Evolutionary conservation across 2,797 vertebrate genomes (phyloP), one percentile per base, ranked within the genome.

Genomic region (Labroides dimidiatus): DNA sequence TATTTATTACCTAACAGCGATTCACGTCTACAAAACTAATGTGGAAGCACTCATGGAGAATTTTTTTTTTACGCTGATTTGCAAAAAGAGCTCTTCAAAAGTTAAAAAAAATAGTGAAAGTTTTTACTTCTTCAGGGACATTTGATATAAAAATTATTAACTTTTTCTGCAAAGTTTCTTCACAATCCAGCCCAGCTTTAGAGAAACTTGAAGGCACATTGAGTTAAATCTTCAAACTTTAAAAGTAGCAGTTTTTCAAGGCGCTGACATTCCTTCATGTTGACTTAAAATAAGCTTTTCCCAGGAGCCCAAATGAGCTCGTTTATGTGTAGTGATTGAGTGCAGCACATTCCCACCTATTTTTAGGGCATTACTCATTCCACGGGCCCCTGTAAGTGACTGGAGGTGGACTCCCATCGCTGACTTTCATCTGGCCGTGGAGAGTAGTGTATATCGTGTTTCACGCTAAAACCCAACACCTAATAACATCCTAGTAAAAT

Each of bases 321-420:
- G 64, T 85, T 88, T 89, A 82, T 85, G 75, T 63, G 62, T 57
- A 49, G 77, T 82, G 86, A 91, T 88, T 84, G 86, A 91, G 69
- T 77, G 74, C 70, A 78, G 84, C 77, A 84, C 84, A 88, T 90
- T 91, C 77, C 69, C 80, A 78, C 75, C 85, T 93, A 89, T 92
- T 91, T 91, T 91, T 85, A 87, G 81, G 75, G 68, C 68, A 87
- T 91, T 88, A 92, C 81, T 89, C 90, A 87, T 71, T 48, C 60
- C 69, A 42, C 5, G 55, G 82, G 51, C 61, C 72, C 87, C 72
- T 53, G 58, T 72, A 88, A 87, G 85, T 45, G 45, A 78, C 64
- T 76, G 66, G 66, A 80, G 74, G 74, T 85, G 69, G 70, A 85
- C 68, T 78, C 81, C 64, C 64, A 65, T 77, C 54, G 15, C 77